Base-by-base conservation (phyloP, 1,140 invertebrate species). In the Hesperophylax magnus region DNA sequence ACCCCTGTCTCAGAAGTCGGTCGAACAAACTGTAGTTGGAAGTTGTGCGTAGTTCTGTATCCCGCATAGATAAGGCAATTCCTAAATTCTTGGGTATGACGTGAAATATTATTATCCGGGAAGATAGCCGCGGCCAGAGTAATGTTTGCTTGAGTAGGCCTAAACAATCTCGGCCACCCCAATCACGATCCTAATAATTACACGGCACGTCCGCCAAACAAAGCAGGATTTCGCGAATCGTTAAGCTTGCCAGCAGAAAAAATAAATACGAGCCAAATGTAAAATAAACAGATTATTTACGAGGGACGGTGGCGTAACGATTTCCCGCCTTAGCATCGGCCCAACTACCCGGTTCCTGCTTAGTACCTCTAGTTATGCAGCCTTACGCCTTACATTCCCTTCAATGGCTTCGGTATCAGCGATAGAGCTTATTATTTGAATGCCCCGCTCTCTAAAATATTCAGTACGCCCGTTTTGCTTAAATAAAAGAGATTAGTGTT, bases 261-360 rank as follows among this genome's bases (percentile, higher is more conserved):
- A 80, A 80, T 80, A 80, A 80, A 80, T 71, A 76, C 34, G 22
- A 61, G 34, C 56, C 63, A 56, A 80, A 80, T 80, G 78, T 75
- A 80, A 80, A 80, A 76, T 75, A 80, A 80, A 80, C 78, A 80
- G 78, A 80, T 80, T 80, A 80, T 80, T 80, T 76, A 80, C 78
- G 78, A 75, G 78, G 78, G 67, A 34, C 27, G 67, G 52, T 60
- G 54, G 27, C 17, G 72, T 39, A 76, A 76, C 56, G 53, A 60
- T 34, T 58, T 31, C 18, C 56, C 56, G 56, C 72, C 39, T 60
- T 39, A n/a, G 39, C 17, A 76, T 76, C 34, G 39, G 54, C 31
- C 54, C 27, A 31, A 72, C 69, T 72, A 72, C n/a, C 39, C 39
- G 1, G 39, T 47, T 47, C 39, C 39, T 47, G 8, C 39, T 47